Conservation (phyloP, 2,888 invertebrate species). For the Leptopterna dolabrata region DNA sequence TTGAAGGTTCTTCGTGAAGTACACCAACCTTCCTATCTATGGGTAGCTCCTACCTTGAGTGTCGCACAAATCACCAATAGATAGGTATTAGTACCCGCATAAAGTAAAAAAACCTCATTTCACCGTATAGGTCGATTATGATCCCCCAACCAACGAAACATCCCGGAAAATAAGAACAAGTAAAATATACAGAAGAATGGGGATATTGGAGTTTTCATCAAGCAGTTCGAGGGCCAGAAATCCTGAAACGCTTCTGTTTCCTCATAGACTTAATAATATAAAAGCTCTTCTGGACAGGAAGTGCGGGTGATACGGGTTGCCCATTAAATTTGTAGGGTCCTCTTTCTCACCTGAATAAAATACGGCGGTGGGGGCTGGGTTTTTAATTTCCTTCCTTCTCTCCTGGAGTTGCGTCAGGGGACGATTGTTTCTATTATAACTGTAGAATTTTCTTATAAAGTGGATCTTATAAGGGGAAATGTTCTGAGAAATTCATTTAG, state of each 20-base stretch:
- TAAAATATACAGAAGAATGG: neutral
- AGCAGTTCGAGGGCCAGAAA: neutral
- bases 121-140: no score
- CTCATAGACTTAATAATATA: neutral
- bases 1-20: no score
- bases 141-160: no score
- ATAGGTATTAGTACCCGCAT: no score
- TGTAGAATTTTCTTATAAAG: neutral
- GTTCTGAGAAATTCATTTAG: no score
- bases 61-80: no score
- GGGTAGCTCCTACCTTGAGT: no score
- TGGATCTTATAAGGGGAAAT: no score
- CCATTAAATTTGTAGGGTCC: neutral
- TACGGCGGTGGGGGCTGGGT: neutral
- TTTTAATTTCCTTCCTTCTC: neutral
- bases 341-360: neutral
- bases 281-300: neutral
- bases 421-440: neutral
- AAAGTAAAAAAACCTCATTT: no score
- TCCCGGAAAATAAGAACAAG: neutral
- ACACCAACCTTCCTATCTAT: no score
- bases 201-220: neutral
- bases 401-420: neutral
- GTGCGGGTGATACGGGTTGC: neutral
- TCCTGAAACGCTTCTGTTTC: neutral